Evolutionary conservation across 2,797 vertebrate species (phyloP).

Genomic region (Girardinus metallicus): DNA sequence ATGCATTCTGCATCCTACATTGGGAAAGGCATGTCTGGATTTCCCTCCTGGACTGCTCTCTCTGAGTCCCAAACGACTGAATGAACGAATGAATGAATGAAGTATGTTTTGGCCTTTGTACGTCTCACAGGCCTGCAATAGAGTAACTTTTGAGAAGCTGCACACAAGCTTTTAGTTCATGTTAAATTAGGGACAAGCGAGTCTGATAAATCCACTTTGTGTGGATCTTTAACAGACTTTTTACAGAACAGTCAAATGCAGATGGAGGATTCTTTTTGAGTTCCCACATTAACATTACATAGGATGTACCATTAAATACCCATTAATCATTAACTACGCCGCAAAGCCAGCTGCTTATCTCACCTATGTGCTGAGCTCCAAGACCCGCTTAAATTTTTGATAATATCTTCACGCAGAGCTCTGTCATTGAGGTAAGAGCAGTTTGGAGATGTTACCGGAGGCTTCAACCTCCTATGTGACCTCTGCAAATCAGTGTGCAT

Average conservation of each 20-base stretch:
- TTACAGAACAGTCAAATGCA: conserved; percentile 9
- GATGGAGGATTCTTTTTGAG: background rate
- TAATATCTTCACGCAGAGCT: conserved; percentile 34
- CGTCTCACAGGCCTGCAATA: background rate
- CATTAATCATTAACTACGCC: conserved; percentile 23
- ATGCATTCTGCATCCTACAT: background rate
- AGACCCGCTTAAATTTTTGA: conserved; percentile 54
- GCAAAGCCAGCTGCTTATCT: conserved; percentile 28
- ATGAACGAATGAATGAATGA: background rate
- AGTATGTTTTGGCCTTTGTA: background rate
- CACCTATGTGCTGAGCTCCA: conserved; percentile 18
- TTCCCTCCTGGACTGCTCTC: background rate
- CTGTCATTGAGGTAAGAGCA: conserved; percentile 25
- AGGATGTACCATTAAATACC: conserved; percentile 17
- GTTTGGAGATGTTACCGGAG: conserved; percentile 10
- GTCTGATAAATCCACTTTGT: conserved; percentile 1
- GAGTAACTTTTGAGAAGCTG: background rate
- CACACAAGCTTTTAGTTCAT: background rate
- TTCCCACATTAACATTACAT: conserved; percentile 24
- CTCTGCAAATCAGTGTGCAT: conserved; percentile 9
- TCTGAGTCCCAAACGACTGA: background rate
- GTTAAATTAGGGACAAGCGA: background rate
- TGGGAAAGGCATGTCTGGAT: background rate
- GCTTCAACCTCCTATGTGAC: conserved; percentile 20
- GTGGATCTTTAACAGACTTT: background rate